Conservation (phyloP, 2,888 invertebrate species). For the Phaonia tiefii region DNA sequence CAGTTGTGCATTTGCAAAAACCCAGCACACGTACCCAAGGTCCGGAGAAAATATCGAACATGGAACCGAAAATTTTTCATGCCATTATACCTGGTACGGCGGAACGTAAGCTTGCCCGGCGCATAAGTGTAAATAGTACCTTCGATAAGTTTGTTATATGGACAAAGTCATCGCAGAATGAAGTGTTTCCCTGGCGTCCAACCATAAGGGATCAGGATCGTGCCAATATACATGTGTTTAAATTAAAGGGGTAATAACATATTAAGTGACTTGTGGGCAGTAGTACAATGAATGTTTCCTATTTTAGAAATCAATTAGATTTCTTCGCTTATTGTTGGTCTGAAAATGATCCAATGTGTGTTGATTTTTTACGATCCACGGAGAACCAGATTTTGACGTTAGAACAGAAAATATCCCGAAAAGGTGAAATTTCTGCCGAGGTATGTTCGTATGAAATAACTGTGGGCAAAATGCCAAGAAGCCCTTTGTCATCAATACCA, state of each 20-base stretch:
- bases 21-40: conserved; percentile 82
- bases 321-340: conserved; percentile 91
- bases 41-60: conserved; percentile 84
- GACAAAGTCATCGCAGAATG: conserved; percentile 91
- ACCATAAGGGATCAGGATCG: conserved; percentile 90
- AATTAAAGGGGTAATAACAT: conserved; percentile 84
- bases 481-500: conserved; percentile 85
- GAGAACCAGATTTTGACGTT: conserved; percentile 88
- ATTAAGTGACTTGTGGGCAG: neutral
- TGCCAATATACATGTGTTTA: conserved; percentile 93
- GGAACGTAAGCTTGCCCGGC: conserved; percentile 77
- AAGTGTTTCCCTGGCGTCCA: conserved; percentile 97
- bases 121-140: conserved; percentile 79
- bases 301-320: conserved; percentile 85
- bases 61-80: conserved; percentile 85
- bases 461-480: conserved; percentile 83
- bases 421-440: conserved; percentile 87
- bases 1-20: conserved; percentile 85
- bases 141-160: conserved; percentile 86
- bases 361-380: conserved; percentile 87
- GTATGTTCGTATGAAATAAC: conserved; percentile 84
- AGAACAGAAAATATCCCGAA: conserved; percentile 89
- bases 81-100: conserved; percentile 80
- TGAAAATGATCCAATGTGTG: conserved; percentile 93
- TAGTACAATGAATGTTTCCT: conserved; percentile 51